Percentiles rank a stretch among this genome's conserved stretches.
phyloP scores from a whole-genome alignment of 2,888 invertebrate species.

The Drosophila pullipes region DNA sequence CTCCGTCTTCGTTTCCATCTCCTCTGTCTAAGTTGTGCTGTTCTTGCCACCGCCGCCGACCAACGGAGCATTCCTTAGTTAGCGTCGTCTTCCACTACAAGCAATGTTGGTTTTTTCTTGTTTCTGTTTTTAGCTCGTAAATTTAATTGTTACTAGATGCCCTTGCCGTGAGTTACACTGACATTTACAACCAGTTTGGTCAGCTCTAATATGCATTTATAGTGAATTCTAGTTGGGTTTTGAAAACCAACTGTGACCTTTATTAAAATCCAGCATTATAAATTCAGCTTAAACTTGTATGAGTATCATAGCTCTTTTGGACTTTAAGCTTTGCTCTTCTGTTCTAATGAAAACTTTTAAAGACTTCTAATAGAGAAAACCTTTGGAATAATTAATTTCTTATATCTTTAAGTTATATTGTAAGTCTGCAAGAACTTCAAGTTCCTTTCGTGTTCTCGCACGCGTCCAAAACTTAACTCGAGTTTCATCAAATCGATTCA shows the following conservation, averaged over 20 bases:
- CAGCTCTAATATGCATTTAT: neutral
- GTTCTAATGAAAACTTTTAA: neutral
- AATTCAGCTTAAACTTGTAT: neutral
- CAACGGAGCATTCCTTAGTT: slow-evolving; percentile 52
- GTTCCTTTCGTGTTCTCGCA: neutral
- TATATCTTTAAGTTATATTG: neutral
- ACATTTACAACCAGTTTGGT: slow-evolving; percentile 10
- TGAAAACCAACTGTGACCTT: neutral
- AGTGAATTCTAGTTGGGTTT: neutral
- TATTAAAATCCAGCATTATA: neutral
- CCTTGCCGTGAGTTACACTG: slow-evolving; percentile 29
- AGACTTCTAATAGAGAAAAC: neutral
- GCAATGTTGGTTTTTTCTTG: neutral
- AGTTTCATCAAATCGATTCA: neutral
- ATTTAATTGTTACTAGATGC: slow-evolving; percentile 67
- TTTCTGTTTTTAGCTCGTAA: slow-evolving; percentile 38
- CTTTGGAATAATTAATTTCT: neutral
- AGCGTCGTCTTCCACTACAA: slow-evolving; percentile 33
- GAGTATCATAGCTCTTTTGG: no score
- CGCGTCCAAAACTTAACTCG: neutral
- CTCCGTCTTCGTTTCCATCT: neutral
- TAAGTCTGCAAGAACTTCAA: neutral
- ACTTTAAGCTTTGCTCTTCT: neutral
- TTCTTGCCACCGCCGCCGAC: slow-evolving; percentile 49
- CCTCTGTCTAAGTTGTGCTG: slow-evolving; percentile 36